phyloP scores from a whole-genome alignment of 2,888 invertebrate species.

The Epistrophella euchroma region DNA sequence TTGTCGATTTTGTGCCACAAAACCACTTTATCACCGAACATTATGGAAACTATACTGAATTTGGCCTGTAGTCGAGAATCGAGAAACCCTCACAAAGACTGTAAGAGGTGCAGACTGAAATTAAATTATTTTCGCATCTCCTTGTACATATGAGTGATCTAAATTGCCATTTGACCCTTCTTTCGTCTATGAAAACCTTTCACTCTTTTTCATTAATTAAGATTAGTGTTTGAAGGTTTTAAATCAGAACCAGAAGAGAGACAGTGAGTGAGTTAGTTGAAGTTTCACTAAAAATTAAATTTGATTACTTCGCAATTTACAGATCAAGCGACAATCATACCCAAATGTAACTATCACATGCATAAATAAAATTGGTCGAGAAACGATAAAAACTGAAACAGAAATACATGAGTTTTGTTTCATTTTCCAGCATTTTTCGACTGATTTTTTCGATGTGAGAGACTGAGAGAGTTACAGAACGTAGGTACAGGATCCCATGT shows the following conservation, averaged over 20 bases:
- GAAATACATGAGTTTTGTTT: no score
- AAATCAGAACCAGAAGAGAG: no score
- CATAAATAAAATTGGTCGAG: no score
- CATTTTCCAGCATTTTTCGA: no score
- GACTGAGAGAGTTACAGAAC: no score
- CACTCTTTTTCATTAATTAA: background rate
- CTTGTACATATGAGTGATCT: slow-evolving; percentile 5
- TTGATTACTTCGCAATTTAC: background rate
- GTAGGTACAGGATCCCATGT: no score
- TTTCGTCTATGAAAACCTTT: background rate
- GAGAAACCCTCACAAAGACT: background rate
- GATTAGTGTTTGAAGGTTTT: background rate
- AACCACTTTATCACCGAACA: slow-evolving; percentile 64
- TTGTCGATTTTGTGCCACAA: slow-evolving; percentile 53
- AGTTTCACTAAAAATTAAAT: background rate
- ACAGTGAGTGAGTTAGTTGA: background rate
- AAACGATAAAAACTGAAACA: no score
- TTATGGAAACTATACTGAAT: slow-evolving; percentile 52
- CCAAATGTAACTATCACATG: no score
- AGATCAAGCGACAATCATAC: no score
- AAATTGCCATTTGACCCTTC: slow-evolving; percentile 17
- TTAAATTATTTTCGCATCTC: slow-evolving; percentile 59
- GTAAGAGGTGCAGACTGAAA: slow-evolving; percentile 4
- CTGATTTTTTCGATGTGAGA: no score
- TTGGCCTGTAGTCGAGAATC: background rate